phyloP scores from a whole-genome alignment of 2,888 invertebrate species.

The Hololepta plana region DNA sequence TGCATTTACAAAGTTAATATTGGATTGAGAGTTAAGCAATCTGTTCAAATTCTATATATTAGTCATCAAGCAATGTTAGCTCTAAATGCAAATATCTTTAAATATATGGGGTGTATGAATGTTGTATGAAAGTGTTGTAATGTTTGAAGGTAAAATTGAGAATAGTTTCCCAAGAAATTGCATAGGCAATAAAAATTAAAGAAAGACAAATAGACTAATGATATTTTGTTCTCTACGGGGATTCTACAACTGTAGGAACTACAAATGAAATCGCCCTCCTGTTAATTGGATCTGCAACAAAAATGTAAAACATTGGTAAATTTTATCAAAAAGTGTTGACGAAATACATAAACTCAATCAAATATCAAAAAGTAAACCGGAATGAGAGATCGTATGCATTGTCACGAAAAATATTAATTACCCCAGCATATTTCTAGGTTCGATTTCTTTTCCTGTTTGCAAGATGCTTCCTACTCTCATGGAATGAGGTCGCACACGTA shows the following conservation, averaged over 20 bases:
- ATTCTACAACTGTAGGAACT: constrained; percentile 4
- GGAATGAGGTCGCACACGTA: constrained; percentile 25
- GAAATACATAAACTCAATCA: constrained; percentile 2
- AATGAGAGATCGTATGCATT: constrained; percentile 24
- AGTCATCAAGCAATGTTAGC: no score
- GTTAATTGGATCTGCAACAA: no score
- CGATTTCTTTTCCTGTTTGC: constrained; percentile 26
- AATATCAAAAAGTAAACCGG: constrained; percentile 7
- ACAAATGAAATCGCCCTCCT: no score
- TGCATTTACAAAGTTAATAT: no score
- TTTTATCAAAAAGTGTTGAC: constrained; percentile 3
- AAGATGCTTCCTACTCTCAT: constrained; percentile 20
- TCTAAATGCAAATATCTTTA: background rate
- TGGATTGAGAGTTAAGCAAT: background rate
- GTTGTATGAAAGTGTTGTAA: constrained; percentile 11
- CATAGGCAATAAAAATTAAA: constrained; percentile 8
- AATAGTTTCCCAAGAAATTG: background rate
- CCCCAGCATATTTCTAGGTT: constrained; percentile 44
- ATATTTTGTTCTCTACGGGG: constrained; percentile 17
- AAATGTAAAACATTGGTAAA: no score
- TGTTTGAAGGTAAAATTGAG: background rate
- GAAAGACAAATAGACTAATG: constrained; percentile 14
- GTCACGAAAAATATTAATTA: constrained; percentile 39
- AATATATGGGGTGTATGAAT: constrained; percentile 19
- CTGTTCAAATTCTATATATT: constrained; percentile 1